These are phyloP conservation scores for Ptilonorhynchus violaceus DNA, from an alignment of 2,113 vertebrate species.

Conservation along the genomic window DNA sequence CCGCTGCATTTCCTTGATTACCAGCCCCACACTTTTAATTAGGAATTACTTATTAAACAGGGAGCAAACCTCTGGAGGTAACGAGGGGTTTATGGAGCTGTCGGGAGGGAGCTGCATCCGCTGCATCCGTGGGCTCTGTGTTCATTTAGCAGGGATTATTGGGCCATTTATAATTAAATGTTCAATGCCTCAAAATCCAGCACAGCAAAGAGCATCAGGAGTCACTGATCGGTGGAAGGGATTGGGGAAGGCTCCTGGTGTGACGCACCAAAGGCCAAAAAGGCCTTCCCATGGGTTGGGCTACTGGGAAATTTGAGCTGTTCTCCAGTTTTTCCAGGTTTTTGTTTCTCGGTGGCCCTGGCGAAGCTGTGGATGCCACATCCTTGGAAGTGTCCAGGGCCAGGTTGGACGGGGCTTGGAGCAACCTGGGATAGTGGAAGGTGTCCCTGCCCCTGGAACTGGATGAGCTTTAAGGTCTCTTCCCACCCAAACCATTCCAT, in stretches of 20 bases:
- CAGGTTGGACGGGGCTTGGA: background rate
- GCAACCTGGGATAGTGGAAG: fast-evolving
- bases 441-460: background rate
- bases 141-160: background rate
- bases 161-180: background rate
- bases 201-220: fast-evolving
- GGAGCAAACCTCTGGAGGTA: background rate
- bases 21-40: background rate
- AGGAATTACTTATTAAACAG: slow-evolving; percentile 44
- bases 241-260: background rate
- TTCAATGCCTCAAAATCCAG: background rate
- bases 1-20: background rate
- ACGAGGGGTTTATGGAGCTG: background rate
- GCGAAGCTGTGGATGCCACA: background rate
- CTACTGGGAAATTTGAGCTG: background rate
- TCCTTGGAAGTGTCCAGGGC: background rate
- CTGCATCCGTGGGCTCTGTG: background rate
- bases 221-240: background rate
- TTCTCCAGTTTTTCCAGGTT: background rate
- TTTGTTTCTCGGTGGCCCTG: background rate
- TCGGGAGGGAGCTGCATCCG: background rate
- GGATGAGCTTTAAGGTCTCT: background rate
- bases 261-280: background rate
- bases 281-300: fast-evolving
- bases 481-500: background rate